Conservation (phyloP, 2,888 invertebrate genomes). For the Callyntrura sp. region DNA sequence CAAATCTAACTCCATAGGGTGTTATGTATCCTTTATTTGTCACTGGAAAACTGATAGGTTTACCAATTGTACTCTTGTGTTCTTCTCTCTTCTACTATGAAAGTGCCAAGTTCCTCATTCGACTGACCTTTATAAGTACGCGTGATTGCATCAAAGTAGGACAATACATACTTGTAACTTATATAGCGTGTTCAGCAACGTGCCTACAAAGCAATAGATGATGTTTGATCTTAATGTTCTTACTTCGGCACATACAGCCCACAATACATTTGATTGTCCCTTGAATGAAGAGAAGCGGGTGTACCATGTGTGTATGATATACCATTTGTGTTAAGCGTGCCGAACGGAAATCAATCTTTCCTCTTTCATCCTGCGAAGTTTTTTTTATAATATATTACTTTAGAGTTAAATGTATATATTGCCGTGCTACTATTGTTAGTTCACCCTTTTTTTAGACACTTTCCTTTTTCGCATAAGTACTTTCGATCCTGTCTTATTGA, state of each 20-base stretch:
- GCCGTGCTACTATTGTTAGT: not conserved
- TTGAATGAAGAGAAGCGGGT: not conserved
- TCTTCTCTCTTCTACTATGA: not conserved
- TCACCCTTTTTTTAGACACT: not conserved
- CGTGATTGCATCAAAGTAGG: conserved; percentile 22
- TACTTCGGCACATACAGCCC: not conserved
- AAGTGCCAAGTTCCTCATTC: conserved; percentile 13
- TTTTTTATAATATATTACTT: conserved; percentile 35
- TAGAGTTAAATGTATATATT: conserved; percentile 16
- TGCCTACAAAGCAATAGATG: not conserved
- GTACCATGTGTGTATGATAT: not conserved
- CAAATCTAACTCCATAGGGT: no score
- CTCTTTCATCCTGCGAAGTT: conserved; percentile 30
- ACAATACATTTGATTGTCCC: not conserved
- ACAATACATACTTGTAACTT: not conserved
- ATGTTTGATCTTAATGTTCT: not conserved
- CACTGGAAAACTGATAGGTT: not conserved
- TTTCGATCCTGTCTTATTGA: conserved; percentile 8
- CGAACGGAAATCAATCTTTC: conserved; percentile 65
- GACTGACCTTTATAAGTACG: conserved; percentile 13
- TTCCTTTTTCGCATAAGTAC: not conserved
- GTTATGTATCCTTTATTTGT: no score
- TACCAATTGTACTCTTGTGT: not conserved
- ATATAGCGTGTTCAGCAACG: conserved; percentile 18
- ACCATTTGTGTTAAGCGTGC: conserved; percentile 40